A percentile compares a stretch with the other conserved stretches of the same genome.
phyloP scores from a whole-genome alignment of 2,888 invertebrate species.

The Sinopyrophorus schimmeli region DNA sequence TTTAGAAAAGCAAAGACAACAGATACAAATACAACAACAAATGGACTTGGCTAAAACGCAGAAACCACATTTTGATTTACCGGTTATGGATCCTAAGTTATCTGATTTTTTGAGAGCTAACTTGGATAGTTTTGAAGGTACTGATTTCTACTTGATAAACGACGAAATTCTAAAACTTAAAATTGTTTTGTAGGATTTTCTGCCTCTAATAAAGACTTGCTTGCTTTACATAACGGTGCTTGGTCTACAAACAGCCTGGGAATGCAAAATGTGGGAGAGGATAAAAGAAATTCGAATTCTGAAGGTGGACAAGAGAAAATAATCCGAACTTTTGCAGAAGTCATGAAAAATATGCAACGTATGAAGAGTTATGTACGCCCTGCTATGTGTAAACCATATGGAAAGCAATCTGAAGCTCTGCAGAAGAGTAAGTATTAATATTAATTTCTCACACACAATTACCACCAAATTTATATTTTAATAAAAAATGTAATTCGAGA shows the following conservation, averaged over 20 bases:
- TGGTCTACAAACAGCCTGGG: conserved; percentile 56
- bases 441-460: too few relatives aligned
- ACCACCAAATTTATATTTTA: too few relatives aligned
- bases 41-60: conserved; percentile 49
- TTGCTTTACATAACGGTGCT: conserved; percentile 70
- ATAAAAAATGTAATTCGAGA: too few relatives aligned
- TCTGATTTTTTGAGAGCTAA: conserved; percentile 74
- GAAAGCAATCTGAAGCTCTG: conserved; percentile 85
- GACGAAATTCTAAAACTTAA: too few relatives aligned
- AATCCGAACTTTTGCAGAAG: conserved; percentile 80
- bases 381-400: conserved; percentile 89
- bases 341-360: conserved; percentile 85
- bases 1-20: conserved; percentile 62
- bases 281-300: conserved; percentile 45
- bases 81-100: conserved; percentile 65
- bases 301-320: conserved; percentile 80
- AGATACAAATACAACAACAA: conserved; percentile 53
- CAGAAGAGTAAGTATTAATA: conserved; percentile 85
- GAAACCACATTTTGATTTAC: conserved; percentile 52
- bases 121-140: conserved; percentile 70
- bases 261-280: conserved; percentile 43
- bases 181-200: conserved; percentile 44
- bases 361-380: conserved; percentile 88
- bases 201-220: conserved; percentile 63
- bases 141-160: too few relatives aligned